A percentile compares a stretch with the other conserved stretches of the same genome.
phyloP scores from a whole-genome alignment of 2,888 invertebrate genomes.

The Andrena chrysosceles region DNA sequence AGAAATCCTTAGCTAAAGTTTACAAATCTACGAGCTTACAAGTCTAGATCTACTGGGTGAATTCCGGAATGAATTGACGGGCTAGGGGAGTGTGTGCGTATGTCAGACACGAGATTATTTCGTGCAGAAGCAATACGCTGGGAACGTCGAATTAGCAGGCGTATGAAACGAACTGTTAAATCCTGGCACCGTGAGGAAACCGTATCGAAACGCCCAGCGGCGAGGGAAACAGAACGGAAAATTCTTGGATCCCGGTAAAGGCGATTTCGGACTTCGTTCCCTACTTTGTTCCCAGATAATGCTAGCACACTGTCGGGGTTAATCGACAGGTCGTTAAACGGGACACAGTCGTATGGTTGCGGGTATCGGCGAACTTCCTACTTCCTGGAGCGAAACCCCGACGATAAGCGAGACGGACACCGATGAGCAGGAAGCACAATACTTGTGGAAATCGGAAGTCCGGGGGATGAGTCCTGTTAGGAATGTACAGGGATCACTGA shows the following conservation, averaged over 20 bases:
- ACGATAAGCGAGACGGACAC: conserved; percentile 12
- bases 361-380: conserved; percentile 44
- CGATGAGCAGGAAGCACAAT: neutral
- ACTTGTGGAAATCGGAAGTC: conserved; percentile 24
- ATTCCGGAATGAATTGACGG: too few relatives aligned
- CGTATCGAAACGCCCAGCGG: neutral
- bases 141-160: conserved; percentile 27
- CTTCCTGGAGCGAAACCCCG: conserved; percentile 34
- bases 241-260: conserved; percentile 36
- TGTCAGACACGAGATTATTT: conserved; percentile 11
- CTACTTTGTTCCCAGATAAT: conserved; percentile 31
- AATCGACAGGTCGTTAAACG: conserved; percentile 45
- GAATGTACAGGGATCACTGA: neutral
- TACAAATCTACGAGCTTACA: too few relatives aligned
- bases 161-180: conserved; percentile 49
- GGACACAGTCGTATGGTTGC: conserved; percentile 33
- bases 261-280: conserved; percentile 20
- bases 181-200: conserved; percentile 33
- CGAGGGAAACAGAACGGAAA: conserved; percentile 50
- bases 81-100: neutral
- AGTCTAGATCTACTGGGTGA: too few relatives aligned
- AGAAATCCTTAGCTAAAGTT: too few relatives aligned
- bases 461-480: conserved; percentile 26
- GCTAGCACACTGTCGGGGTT: conserved; percentile 17
- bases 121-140: conserved; percentile 7